Evolutionary conservation across 2,797 vertebrate species (phyloP).

Genomic region (Coracias cyanogaster): DNA sequence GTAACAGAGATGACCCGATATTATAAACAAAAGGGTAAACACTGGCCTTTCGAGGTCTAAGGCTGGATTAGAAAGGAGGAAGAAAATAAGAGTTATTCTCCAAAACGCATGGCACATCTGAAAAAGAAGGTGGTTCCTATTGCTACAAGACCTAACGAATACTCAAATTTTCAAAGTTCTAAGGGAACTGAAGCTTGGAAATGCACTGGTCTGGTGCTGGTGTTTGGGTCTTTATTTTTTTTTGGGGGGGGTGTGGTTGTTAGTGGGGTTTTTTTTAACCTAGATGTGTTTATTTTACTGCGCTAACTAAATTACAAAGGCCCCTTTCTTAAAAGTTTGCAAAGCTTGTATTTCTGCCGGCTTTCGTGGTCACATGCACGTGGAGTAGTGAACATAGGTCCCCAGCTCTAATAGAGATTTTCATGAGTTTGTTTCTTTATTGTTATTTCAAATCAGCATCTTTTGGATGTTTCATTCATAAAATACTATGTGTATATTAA

Average conservation of each 20-base stretch:
- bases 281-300: not conserved
- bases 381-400: not conserved
- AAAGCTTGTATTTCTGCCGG: not conserved
- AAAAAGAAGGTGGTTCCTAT: not conserved
- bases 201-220: not conserved
- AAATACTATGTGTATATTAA: not conserved
- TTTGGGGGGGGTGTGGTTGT: not conserved
- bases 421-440: not conserved
- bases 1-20: not conserved
- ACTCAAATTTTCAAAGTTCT: not conserved
- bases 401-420: not conserved
- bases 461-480: not conserved
- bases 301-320: not conserved
- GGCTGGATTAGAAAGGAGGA: not conserved
- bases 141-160: not conserved
- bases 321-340: not conserved
- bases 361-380: rapidly evolving
- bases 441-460: not conserved
- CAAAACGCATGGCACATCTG: not conserved
- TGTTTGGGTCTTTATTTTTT: not conserved
- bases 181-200: not conserved
- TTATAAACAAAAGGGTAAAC: not conserved
- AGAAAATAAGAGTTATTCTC: not conserved
- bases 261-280: not conserved
- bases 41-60: not conserved